Conservation (phyloP, 2,797 vertebrate species). For the Coccyzus lansbergi region DNA sequence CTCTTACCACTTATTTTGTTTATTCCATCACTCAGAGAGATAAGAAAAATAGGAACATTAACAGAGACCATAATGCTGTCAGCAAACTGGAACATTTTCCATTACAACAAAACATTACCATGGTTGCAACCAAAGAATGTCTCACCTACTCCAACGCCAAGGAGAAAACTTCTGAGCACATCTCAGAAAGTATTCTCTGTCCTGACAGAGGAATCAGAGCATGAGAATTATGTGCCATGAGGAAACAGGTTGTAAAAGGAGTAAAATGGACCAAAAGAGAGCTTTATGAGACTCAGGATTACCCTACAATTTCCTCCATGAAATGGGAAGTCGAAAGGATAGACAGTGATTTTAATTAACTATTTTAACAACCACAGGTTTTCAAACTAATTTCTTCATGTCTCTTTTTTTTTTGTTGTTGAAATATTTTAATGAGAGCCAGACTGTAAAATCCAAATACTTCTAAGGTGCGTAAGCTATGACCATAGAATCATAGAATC, state of each 20-base stretch:
- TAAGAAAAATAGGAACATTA: neutral
- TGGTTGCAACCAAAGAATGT: neutral
- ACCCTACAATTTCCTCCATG: neutral
- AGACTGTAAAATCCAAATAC: neutral
- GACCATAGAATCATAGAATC: too few relatives aligned
- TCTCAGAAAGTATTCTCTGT: neutral
- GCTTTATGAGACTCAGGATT: neutral
- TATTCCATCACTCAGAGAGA: neutral
- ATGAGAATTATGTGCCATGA: neutral
- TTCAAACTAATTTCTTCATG: neutral
- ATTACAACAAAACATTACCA: neutral
- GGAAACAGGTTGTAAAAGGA: neutral
- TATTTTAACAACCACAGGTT: neutral
- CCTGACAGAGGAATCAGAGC: neutral
- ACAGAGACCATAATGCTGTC: neutral
- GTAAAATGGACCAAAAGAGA: neutral
- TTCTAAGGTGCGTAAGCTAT: neutral
- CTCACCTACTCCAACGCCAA: neutral
- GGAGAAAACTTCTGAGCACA: neutral
- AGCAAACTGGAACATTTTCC: neutral
- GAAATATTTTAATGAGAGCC: neutral
- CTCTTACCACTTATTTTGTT: neutral
- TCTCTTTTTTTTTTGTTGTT: neutral
- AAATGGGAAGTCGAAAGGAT: neutral
- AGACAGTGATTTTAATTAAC: neutral